A percentile compares a stretch with the other conserved stretches of the same genome.
Evolutionary conservation across 2,797 vertebrate genomes (phyloP).

Genomic region (Poecilia gillii): DNA sequence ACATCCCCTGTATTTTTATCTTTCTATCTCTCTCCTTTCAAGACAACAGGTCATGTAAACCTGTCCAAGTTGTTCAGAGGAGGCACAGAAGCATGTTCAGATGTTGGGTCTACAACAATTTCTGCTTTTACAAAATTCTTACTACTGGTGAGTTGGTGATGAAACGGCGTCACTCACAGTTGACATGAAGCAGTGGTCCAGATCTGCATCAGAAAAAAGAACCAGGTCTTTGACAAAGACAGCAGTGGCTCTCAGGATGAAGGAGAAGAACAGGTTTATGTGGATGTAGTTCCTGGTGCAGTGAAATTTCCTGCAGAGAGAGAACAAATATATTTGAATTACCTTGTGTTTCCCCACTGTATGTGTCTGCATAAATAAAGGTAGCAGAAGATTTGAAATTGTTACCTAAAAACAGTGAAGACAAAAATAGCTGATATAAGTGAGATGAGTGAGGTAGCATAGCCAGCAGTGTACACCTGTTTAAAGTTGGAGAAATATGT

Average conservation of each 20-base stretch:
- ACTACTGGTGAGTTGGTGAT: background rate
- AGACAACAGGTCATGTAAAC: background rate
- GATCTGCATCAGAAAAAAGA: constrained; percentile 85
- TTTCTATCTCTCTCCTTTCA: background rate
- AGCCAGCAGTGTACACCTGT: constrained; percentile 81
- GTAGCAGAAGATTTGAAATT: background rate
- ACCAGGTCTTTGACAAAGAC: constrained; percentile 90
- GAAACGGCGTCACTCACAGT: constrained; percentile 75
- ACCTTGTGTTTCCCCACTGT: background rate
- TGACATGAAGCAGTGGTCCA: constrained; percentile 90
- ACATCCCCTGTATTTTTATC: constrained; percentile 1
- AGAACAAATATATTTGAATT: background rate
- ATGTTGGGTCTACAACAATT: background rate
- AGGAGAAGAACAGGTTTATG: constrained; percentile 91
- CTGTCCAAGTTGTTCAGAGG: background rate
- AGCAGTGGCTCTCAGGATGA: constrained; percentile 87
- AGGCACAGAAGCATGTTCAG: background rate
- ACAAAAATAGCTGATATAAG: constrained; percentile 81
- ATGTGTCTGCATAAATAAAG: background rate
- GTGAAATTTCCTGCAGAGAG: constrained; percentile 86
- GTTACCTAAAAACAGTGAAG: constrained; percentile 81
- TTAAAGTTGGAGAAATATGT: constrained; percentile 85
- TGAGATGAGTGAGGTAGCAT: constrained; percentile 81
- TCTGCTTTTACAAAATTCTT: background rate
- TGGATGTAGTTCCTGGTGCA: constrained; percentile 93